Evolutionary conservation across 2,888 invertebrate species (phyloP).

Genomic region (Allolobophora icterica): DNA sequence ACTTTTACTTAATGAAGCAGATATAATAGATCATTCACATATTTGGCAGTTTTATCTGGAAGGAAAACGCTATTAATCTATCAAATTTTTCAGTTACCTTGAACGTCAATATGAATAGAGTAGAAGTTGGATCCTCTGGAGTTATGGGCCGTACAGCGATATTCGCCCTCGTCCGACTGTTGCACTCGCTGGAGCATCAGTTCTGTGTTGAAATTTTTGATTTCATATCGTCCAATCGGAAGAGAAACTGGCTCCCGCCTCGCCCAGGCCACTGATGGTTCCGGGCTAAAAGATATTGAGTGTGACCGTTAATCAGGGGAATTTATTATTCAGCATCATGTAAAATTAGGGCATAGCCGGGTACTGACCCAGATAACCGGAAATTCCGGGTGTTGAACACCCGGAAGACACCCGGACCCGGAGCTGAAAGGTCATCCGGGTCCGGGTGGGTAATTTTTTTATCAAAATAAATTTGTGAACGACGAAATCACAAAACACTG

Average conservation of each 20-base stretch:
- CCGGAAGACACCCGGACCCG: too few relatives aligned
- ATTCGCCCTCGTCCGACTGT: slow-evolving; percentile 27
- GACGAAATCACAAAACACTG: too few relatives aligned
- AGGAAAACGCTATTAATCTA: neutral
- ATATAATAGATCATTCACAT: neutral
- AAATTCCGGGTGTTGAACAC: too few relatives aligned
- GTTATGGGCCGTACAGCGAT: slow-evolving; percentile 24
- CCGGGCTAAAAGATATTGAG: slow-evolving; percentile 24
- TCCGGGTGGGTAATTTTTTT: too few relatives aligned
- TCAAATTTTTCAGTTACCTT: slow-evolving; percentile 20
- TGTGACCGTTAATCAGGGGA: neutral
- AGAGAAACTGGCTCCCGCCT: neutral
- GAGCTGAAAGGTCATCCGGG: too few relatives aligned
- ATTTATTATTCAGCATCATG: too few relatives aligned
- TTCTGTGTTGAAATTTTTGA: slow-evolving; percentile 29
- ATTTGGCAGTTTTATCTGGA: neutral
- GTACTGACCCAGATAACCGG: too few relatives aligned
- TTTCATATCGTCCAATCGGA: slow-evolving; percentile 22
- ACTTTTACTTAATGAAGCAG: neutral
- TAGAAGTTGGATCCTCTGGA: neutral
- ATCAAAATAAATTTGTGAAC: too few relatives aligned
- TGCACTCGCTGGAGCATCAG: slow-evolving; percentile 27
- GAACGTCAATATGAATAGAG: slow-evolving; percentile 27
- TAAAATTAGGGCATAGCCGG: too few relatives aligned
- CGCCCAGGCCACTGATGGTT: slow-evolving; percentile 12